Evolutionary conservation across 2,888 invertebrate species (phyloP).

Genomic region (Petrophora chlorosata): DNA sequence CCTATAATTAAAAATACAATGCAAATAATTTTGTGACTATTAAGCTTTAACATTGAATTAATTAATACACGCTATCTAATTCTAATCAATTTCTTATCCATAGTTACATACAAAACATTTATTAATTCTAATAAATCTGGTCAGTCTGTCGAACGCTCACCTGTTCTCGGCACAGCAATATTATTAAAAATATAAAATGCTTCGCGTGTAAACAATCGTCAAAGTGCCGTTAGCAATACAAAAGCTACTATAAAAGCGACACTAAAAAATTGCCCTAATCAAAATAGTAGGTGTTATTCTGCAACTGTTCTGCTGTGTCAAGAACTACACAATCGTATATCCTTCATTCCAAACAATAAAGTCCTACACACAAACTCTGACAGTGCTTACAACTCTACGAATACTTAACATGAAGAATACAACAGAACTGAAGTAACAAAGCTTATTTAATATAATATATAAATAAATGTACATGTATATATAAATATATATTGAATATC

Average conservation of each 20-base stretch:
- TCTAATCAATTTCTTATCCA: slow-evolving; percentile 59
- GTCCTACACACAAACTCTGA: slow-evolving; percentile 34
- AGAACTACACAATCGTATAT: slow-evolving; percentile 53
- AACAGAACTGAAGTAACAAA: slow-evolving; percentile 43
- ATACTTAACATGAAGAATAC: slow-evolving; percentile 38
- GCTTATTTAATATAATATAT: slow-evolving; percentile 35
- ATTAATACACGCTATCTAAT: slow-evolving; percentile 67
- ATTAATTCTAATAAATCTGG: slow-evolving; percentile 63
- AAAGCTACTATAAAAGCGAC: slow-evolving; percentile 32
- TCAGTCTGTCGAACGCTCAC: slow-evolving; percentile 72
- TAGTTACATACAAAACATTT: slow-evolving; percentile 70
- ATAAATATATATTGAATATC: slow-evolving; percentile 11
- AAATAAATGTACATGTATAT: slow-evolving; percentile 26
- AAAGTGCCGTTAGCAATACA: slow-evolving; percentile 22
- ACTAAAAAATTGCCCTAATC: slow-evolving; percentile 9
- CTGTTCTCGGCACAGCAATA: slow-evolving; percentile 68
- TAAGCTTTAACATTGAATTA: slow-evolving; percentile 60
- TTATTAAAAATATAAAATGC: slow-evolving; percentile 34
- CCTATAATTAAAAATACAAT: slow-evolving; percentile 44
- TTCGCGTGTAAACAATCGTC: slow-evolving; percentile 24
- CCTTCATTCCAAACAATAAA: slow-evolving; percentile 50
- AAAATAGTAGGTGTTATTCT: slow-evolving; percentile 17
- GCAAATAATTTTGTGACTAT: slow-evolving; percentile 58
- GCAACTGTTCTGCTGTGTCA: slow-evolving; percentile 51
- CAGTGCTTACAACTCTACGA: slow-evolving; percentile 35